Base-by-base conservation (phyloP, 1,140 invertebrate genomes). In the Bombus polaris region DNA sequence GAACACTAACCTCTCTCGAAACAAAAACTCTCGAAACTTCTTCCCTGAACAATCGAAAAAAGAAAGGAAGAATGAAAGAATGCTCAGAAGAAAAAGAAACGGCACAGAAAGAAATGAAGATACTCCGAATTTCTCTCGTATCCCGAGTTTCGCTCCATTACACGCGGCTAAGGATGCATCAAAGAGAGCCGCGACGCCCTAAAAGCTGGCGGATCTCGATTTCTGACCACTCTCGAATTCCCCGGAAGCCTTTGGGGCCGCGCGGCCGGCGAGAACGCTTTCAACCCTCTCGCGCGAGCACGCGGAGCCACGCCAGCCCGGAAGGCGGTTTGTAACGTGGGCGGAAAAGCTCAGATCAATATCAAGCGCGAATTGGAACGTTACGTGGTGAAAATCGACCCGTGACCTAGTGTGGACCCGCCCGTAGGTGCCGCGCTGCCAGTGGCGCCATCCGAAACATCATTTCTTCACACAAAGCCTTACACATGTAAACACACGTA, bases 311-410 rank as follows among this genome's bases (percentile, higher is more conserved):
- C 70, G 68, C 83, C 77, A 62, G 25, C 28, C 68, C 53, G 77
- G 68, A 80, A 85, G 83, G 83, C 35, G 68, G 83, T 80, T 90
- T 84, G 87, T 90, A 87, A 90, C 90, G 89, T 91, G 88, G 89
- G 89, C 88, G 90, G 93, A 93, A 94, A 94, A 94, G 91, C 93
- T 93, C 90, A 94, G 93, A 95, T 94, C 94, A 94, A 95, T 95
- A 94, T 95, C 93, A 94, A 93, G 92, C 94, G 93, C 91, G 93
- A 95, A 95, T 94, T 94, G 93, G 94, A 94, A 93, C 93, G 94
- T 94, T 94, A 93, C 93, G 92, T 91, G 92, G 92, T 89, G 85
- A 90, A 92, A 92, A 93, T 94, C 93, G 93, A 94, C 93, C 93
- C 92, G 92, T 95, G 94, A 95, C 94, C 93, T 91, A 95, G 92